Percentiles rank a stretch among this genome's conserved stretches.
phyloP scores from a whole-genome alignment of 2,888 invertebrate species.

The Mellilla xanthometata region DNA sequence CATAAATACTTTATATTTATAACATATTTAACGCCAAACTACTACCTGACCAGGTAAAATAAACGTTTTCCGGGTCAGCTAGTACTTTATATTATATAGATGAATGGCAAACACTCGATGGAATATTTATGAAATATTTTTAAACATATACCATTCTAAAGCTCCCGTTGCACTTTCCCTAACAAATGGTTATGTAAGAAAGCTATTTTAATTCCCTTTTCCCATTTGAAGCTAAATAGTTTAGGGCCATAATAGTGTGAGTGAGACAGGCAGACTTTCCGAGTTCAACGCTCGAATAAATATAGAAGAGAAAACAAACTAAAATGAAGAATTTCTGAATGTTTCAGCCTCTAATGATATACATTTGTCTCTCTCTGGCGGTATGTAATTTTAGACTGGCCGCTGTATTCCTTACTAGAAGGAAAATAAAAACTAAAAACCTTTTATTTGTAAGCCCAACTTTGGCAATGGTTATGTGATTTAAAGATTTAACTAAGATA shows the following conservation, averaged over 20 bases:
- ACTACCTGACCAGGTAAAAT: too few species aligned
- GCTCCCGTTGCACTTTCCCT: background rate
- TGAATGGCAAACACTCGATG: too few species aligned
- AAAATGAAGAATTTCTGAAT: slow-evolving; percentile 25
- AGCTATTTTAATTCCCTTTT: slow-evolving; percentile 20
- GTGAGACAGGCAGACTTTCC: slow-evolving; percentile 11
- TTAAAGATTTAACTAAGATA: too few species aligned
- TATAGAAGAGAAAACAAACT: slow-evolving; percentile 41
- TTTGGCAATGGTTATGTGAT: too few species aligned
- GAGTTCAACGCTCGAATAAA: slow-evolving; percentile 44
- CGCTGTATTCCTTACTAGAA: too few species aligned
- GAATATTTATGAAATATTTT: too few species aligned
- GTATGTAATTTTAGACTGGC: slow-evolving; percentile 1
- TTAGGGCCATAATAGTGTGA: slow-evolving; percentile 9
- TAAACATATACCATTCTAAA: background rate
- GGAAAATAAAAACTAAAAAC: too few species aligned
- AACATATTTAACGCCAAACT: too few species aligned
- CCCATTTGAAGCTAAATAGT: slow-evolving; percentile 15
- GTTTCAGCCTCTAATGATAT: slow-evolving; percentile 26
- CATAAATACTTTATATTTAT: too few species aligned
- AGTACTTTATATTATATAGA: too few species aligned
- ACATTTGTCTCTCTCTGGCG: slow-evolving; percentile 4
- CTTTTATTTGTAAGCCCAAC: too few species aligned
- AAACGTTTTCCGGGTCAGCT: too few species aligned
- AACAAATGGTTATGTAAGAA: slow-evolving; percentile 8